phyloP scores from a whole-genome alignment of 2,797 vertebrate genomes.

The Sphenopsis melanotis region DNA sequence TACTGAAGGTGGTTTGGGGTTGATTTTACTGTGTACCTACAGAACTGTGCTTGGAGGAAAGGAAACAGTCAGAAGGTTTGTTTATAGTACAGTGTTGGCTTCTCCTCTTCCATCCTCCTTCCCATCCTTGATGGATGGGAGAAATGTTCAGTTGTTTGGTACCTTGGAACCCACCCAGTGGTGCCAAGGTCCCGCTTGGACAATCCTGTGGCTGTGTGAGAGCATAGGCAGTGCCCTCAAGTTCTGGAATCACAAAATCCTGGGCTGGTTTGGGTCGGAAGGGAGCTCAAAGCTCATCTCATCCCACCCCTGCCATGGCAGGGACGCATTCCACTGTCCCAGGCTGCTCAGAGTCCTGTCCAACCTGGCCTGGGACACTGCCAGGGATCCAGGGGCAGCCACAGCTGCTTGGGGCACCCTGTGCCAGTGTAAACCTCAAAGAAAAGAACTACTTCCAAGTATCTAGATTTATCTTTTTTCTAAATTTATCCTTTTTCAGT shows the following conservation, averaged over 20 bases:
- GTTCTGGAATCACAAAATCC: not conserved
- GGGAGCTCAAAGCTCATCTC: not conserved
- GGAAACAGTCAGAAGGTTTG: not conserved
- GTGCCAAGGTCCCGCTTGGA: not conserved
- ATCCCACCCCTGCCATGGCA: not conserved
- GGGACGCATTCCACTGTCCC: rapidly evolving
- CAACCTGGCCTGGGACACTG: rapidly evolving
- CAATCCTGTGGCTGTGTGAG: not conserved
- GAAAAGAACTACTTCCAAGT: not conserved
- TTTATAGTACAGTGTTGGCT: not conserved
- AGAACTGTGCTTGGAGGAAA: not conserved
- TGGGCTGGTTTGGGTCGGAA: not conserved
- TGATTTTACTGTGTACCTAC: not conserved
- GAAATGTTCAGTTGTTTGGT: not conserved
- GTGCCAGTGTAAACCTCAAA: not conserved
- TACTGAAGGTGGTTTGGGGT: not conserved
- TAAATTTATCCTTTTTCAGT: not conserved
- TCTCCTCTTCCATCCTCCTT: not conserved
- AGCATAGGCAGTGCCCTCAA: rapidly evolving
- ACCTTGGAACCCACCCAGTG: not conserved
- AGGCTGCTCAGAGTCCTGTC: rapidly evolving
- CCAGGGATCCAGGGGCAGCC: not conserved
- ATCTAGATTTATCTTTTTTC: no score
- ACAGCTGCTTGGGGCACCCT: not conserved
- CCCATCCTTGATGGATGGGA: not conserved